Evolutionary conservation across 1,140 invertebrate genomes (phyloP), one percentile per base, ranked within the genome.

Genomic region (Potamilus streckersoni): DNA sequence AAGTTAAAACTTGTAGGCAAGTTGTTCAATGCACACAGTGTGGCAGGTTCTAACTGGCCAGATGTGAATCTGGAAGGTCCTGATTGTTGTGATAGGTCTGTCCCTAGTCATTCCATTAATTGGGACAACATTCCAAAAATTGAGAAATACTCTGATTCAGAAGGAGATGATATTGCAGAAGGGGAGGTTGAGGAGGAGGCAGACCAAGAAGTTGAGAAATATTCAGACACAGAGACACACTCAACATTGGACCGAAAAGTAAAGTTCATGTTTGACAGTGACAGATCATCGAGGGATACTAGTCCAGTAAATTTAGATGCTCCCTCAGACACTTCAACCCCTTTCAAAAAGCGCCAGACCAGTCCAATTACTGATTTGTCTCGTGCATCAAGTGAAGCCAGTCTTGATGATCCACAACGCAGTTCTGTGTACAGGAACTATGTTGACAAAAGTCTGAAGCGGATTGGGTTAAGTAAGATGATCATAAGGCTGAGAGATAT

Each of bases 361-460:
- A 69, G 62, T 71, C 61, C 67, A n/a, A 73, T 76, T 38, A 57
- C 70, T 66, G 90, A 87, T 74, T 90, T 91, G 62, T 92, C 91
- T 69, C 89, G 89, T 60, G 87, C 87, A 23, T 87, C 88, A 0
- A 86, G 85, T 78, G 87, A 88, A 38, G 80, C 83, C 13, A 89
- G 85, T 76, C 67, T 87, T 57, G 88, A 86, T 78, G 85, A 80
- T 56, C 87, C 88, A 67, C 77, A 69, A 5, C 75, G 74, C 19
- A 68, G 80, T 27, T 79, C 81, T 19, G 82, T 89, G 8, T 91
- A 90, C 82, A 88, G 95, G 74, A 93, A 94, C 80, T 97, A 95
- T 85, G 96, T 97, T 71, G 94, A 96, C 86, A 95, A 96, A 89
- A 93, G 95, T 66, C 89, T 97, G 23, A 96, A 96, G 88, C 95